A percentile compares a stretch with the other conserved stretches of the same genome.
Evolutionary conservation across 2,797 vertebrate genomes (phyloP).

Genomic region (Ceyx erithaca): DNA sequence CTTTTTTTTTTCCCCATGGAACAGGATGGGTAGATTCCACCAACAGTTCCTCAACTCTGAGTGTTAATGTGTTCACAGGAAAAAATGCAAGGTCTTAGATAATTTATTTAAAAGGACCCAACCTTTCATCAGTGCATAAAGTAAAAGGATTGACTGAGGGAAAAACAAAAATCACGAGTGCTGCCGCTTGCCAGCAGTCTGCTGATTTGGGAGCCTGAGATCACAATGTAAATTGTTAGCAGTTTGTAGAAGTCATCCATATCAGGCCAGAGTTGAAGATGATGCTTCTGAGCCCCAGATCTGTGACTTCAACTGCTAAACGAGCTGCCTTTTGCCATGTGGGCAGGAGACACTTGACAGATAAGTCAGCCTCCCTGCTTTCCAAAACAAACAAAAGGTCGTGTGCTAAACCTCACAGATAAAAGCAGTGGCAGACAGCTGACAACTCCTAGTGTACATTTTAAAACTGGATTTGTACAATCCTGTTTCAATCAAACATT

Average conservation of each 20-base stretch:
- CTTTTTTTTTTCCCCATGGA: background rate
- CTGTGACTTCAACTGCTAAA: background rate
- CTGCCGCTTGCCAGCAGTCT: background rate
- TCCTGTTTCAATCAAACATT: background rate
- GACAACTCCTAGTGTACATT: background rate
- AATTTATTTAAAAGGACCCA: background rate
- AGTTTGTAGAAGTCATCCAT: background rate
- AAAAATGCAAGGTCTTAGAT: background rate
- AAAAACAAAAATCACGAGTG: background rate
- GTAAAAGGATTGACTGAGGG: background rate
- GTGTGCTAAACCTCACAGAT: background rate
- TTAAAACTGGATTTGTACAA: background rate
- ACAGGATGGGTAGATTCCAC: background rate
- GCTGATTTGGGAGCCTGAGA: background rate
- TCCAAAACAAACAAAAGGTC: background rate
- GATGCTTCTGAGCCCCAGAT: fast-evolving
- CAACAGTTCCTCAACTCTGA: background rate
- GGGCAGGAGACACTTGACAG: background rate
- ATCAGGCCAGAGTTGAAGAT: background rate
- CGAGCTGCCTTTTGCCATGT: background rate
- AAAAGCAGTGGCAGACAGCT: background rate
- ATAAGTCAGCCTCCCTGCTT: background rate
- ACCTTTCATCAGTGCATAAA: background rate
- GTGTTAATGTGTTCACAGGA: background rate
- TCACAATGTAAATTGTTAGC: background rate